phyloP scores from a whole-genome alignment of 2,888 invertebrate species.

The Scaptomyza tumidula region DNA sequence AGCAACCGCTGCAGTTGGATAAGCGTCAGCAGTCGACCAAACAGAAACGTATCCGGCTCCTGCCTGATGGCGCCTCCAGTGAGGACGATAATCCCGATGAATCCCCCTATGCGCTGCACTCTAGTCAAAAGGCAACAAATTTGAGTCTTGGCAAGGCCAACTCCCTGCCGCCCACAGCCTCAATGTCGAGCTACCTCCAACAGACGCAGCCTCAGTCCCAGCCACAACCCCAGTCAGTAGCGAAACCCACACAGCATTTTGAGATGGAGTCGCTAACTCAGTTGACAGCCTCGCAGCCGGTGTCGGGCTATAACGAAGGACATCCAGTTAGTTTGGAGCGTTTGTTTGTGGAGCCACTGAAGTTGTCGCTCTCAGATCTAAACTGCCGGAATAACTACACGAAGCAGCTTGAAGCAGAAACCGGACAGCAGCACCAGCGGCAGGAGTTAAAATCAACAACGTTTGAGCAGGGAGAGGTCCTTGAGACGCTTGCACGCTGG shows the following conservation, averaged over 20 bases:
- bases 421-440: not conserved
- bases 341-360: slow-evolving; percentile 52
- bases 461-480: slow-evolving; percentile 44
- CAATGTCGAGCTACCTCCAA: slow-evolving; percentile 24
- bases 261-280: slow-evolving; percentile 35
- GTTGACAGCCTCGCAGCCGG: not conserved
- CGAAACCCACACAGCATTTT: slow-evolving; percentile 21
- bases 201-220: slow-evolving; percentile 22
- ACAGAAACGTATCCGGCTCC: slow-evolving; percentile 25
- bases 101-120: slow-evolving; percentile 45
- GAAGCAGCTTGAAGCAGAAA: not conserved
- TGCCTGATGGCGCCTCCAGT: slow-evolving; percentile 13
- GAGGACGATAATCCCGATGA: slow-evolving; percentile 27
- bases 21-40: slow-evolving; percentile 36
- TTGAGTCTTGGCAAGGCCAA: slow-evolving; percentile 62
- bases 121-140: slow-evolving; percentile 64
- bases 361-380: slow-evolving; percentile 27
- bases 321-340: slow-evolving; percentile 37
- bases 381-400: slow-evolving; percentile 19
- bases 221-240: slow-evolving; percentile 20
- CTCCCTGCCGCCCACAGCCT: slow-evolving; percentile 70
- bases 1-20: slow-evolving; percentile 24
- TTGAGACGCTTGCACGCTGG: slow-evolving; percentile 60
- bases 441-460: slow-evolving; percentile 9
- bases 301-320: slow-evolving; percentile 15